These are phyloP conservation scores for Phaetusa simplex DNA, from an alignment of 2,113 vertebrate species.

Conservation along the genomic window DNA sequence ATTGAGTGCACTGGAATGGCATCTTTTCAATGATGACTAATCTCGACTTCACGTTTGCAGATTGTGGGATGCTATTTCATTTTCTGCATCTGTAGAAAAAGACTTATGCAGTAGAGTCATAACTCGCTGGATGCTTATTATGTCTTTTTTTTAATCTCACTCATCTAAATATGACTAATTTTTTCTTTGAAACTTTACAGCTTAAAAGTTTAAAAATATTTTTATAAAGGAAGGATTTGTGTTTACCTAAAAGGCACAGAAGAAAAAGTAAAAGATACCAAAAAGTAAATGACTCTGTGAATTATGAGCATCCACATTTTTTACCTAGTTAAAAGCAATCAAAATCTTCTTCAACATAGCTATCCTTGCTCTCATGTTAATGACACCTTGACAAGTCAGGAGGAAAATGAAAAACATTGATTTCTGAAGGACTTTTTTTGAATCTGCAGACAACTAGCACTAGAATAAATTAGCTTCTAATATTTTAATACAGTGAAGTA, in stretches of 20 bases:
- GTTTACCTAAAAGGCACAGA: not conserved
- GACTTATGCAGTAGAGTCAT: not conserved
- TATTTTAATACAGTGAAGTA: constrained; percentile 69
- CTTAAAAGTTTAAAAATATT: not conserved
- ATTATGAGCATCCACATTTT: not conserved
- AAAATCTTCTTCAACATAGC: constrained; percentile 38
- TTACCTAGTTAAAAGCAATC: constrained; percentile 22
- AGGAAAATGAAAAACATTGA: constrained; percentile 57
- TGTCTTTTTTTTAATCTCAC: not conserved
- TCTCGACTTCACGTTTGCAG: not conserved
- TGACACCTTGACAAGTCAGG: constrained; percentile 39
- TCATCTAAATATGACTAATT: not conserved
- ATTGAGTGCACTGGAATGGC: not conserved
- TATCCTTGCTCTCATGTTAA: constrained; percentile 31
- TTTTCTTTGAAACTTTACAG: not conserved
- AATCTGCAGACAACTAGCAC: constrained; percentile 44
- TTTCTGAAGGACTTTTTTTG: constrained; percentile 59
- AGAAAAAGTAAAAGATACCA: not conserved
- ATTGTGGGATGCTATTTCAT: not conserved
- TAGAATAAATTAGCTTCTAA: constrained; percentile 67
- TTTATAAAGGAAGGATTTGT: not conserved
- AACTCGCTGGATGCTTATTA: not conserved
- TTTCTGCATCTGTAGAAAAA: not conserved
- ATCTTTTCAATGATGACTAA: not conserved
- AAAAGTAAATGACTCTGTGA: not conserved